phyloP scores from a whole-genome alignment of 2,888 invertebrate species.

The Criorhina ranunculi region DNA sequence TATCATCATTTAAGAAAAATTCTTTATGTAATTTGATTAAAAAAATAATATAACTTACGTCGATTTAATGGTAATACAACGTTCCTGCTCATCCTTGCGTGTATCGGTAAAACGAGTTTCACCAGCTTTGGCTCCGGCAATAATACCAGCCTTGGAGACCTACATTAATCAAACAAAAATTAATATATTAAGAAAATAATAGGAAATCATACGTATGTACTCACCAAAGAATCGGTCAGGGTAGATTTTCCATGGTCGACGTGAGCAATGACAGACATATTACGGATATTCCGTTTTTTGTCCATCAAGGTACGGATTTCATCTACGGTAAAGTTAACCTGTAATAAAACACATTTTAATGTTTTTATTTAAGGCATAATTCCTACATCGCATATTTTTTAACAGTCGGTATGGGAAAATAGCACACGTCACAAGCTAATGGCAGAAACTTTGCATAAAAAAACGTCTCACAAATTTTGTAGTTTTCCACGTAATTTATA shows the following conservation, averaged over 20 bases:
- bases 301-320: conserved; percentile 99
- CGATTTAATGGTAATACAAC: conserved; percentile 99
- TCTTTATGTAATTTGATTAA: conserved; percentile 17
- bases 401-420: conserved; percentile 24
- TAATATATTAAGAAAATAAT: neutral
- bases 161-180: conserved; percentile 47
- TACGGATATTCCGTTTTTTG: conserved; percentile 99
- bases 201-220: no score
- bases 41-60: conserved; percentile 89
- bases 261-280: conserved; percentile 99
- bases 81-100: conserved; percentile 99
- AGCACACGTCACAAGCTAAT: conserved; percentile 67
- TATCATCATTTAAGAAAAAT: conserved; percentile 74
- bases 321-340: conserved; percentile 99
- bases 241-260: conserved; percentile 99
- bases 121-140: conserved; percentile 99
- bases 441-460: conserved; percentile 83
- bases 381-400: neutral
- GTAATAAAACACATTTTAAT: neutral
- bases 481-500: neutral
- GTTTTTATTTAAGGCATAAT: neutral
- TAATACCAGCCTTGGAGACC: conserved; percentile 98
- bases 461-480: conserved; percentile 77
- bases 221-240: conserved; percentile 98
- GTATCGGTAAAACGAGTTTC: conserved; percentile 99